Evolutionary conservation across 2,113 vertebrate species (phyloP), one percentile per base, ranked within the genome.

Genomic region (Nestor notabilis): DNA sequence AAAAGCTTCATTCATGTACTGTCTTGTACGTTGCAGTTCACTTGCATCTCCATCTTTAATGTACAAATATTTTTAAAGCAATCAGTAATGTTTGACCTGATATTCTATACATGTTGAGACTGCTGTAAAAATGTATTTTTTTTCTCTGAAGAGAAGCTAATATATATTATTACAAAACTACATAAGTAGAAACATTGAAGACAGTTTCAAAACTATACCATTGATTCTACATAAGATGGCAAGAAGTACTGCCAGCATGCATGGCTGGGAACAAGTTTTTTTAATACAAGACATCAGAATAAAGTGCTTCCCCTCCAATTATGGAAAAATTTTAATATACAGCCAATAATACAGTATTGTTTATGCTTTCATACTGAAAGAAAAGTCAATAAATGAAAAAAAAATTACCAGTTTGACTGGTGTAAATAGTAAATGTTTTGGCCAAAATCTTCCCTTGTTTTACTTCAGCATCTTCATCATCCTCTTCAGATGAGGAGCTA

Each of bases 1-100:
- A 84, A 99, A 99, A 91, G 99, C 98, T 50, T 99, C 99, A 50
- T 98, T 99, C 97, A 99, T 93, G 70, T 99, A 99, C 92, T 99
- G 99, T 49, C 98, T 98, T 1, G 99, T 99, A 70, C 99, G 97
- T 89, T 98, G 97, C 93, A 99, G 97, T 61, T 98, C 99, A 41
- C 95, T 97, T 56, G 83, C 93, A 89, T 99, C 99, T 46, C 99
- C 99, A 94, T 98, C 99, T 99, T 96, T 85, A 97, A 97, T 3
- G 83, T 25, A 93, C 3, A 98, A 95, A 85, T 85, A 94, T 77
- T 91, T 96, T 86, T 69, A 78, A 92, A 91, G 58, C 25, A 68
- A 82, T 91, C 39, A 95, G 52, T 29, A 90, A 84, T 17, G 41
- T 87, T 8, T 87, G 14, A 82, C 47, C 37, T 91, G 50, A 29